These are phyloP conservation scores for Galleria mellonella DNA, from an alignment of 1,140 invertebrate species.

Conservation along the genomic window DNA sequence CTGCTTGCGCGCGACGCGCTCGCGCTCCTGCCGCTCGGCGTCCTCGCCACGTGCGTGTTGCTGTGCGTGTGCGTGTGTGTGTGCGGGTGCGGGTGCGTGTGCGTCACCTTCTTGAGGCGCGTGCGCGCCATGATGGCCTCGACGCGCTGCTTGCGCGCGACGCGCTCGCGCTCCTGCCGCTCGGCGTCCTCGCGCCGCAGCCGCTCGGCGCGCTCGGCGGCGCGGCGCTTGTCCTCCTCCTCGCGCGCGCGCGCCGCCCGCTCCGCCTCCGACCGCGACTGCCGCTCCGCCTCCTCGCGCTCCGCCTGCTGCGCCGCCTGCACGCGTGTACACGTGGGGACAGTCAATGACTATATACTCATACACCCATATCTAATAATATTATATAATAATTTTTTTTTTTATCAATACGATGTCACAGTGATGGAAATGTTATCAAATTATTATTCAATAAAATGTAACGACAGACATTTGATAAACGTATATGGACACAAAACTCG, in stretches of 20 bases:
- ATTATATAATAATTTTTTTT: no score
- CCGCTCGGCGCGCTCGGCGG: slow-evolving; percentile 32
- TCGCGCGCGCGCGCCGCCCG: slow-evolving; percentile 53
- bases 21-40: no score
- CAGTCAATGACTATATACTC: no score
- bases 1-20: no score
- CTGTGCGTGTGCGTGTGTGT: no score
- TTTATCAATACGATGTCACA: no score
- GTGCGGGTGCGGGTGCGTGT: no score
- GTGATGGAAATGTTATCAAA: neutral
- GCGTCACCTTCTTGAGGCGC: slow-evolving; percentile 45
- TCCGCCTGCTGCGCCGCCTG: slow-evolving; percentile 79
- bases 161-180: slow-evolving; percentile 47
- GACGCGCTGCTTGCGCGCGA: slow-evolving; percentile 50
- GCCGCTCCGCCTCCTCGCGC: slow-evolving; percentile 85
- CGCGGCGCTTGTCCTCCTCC: slow-evolving; percentile 43
- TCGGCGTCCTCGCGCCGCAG: slow-evolving; percentile 42
- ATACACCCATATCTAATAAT: no score
- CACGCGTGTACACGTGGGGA: slow-evolving; percentile 8
- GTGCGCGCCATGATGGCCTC: slow-evolving; percentile 61
- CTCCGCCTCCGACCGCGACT: slow-evolving; percentile 86
- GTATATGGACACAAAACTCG: no score
- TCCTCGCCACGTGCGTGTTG: no score
- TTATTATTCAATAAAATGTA: no score
- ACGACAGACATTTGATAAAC: no score